phyloP scores from a whole-genome alignment of 2,888 invertebrate genomes.

The Gymnosoma rotundatum region DNA sequence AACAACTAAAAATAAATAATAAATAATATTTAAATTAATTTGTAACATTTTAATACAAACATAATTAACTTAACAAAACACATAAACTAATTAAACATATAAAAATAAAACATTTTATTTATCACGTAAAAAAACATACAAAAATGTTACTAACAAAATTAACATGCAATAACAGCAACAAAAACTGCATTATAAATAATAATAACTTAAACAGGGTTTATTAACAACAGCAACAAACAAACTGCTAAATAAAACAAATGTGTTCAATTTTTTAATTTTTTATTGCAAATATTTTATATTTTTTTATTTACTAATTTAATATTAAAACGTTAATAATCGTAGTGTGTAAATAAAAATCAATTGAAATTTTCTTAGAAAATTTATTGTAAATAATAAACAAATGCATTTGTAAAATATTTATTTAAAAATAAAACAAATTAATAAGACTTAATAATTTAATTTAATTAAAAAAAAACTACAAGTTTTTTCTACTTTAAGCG shows the following conservation, averaged over 20 bases:
- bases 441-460: slow-evolving; percentile 60
- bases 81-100: slow-evolving; percentile 18
- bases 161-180: background rate
- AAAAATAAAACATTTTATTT: background rate
- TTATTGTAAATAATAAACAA: slow-evolving; percentile 42
- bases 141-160: slow-evolving; percentile 58
- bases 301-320: background rate
- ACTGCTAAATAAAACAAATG: slow-evolving; percentile 65
- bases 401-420: slow-evolving; percentile 23
- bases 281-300: slow-evolving; percentile 34
- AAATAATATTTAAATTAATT: slow-evolving; percentile 1
- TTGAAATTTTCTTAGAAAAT: slow-evolving; percentile 20
- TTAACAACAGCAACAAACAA: slow-evolving; percentile 34
- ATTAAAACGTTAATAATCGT: slow-evolving; percentile 9
- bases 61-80: slow-evolving; percentile 12
- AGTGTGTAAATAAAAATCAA: background rate
- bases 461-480: slow-evolving; percentile 11
- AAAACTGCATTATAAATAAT: slow-evolving; percentile 27
- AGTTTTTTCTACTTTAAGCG: slow-evolving; percentile 46
- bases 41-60: background rate
- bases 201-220: slow-evolving; percentile 56
- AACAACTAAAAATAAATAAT: slow-evolving; percentile 4
- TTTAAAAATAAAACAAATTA: slow-evolving; percentile 31
- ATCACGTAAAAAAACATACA: slow-evolving; percentile 13
- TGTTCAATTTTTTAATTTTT: slow-evolving; percentile 62